phyloP scores from a whole-genome alignment of 64 coral and sea anemone genomes.

The Catalaphyllia jardinei region DNA sequence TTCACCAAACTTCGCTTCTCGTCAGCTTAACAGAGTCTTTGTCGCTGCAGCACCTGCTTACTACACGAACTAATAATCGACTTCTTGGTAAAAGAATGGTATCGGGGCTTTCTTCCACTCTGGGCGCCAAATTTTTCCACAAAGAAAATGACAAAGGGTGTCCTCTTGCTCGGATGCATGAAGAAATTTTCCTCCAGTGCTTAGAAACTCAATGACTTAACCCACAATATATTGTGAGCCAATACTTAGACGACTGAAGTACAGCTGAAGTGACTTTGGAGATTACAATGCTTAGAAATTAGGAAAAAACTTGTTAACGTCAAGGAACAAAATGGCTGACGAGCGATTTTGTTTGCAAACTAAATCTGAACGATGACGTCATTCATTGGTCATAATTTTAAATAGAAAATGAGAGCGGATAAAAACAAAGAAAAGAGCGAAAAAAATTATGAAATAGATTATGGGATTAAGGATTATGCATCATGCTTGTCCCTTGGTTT shows the following conservation, averaged over 20 bases:
- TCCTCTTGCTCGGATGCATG: slow-evolving; percentile 34
- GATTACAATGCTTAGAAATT: background rate
- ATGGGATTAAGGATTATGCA: no score
- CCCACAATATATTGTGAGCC: background rate
- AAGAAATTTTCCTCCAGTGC: slow-evolving; percentile 14
- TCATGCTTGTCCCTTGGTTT: no score
- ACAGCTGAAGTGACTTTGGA: background rate
- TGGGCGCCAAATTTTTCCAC: slow-evolving; percentile 64
- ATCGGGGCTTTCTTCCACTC: slow-evolving; percentile 79
- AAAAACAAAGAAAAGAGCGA: background rate
- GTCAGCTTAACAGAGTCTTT: slow-evolving; percentile 19
- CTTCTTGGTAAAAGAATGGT: slow-evolving; percentile 45
- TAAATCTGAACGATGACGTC: background rate
- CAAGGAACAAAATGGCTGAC: slow-evolving; percentile 16
- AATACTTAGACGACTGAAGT: background rate
- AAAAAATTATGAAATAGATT: no score
- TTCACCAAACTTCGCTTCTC: slow-evolving; percentile 9
- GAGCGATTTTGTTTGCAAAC: background rate
- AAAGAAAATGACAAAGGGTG: slow-evolving; percentile 14
- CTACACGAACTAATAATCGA: slow-evolving; percentile 17
- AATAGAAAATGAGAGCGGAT: background rate
- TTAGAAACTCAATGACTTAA: background rate
- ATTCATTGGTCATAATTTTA: background rate
- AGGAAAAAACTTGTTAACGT: background rate
- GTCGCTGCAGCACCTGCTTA: slow-evolving; percentile 16